Percentiles rank a stretch among this genome's conserved stretches.
phyloP scores from a whole-genome alignment of 2,888 invertebrate species.

The Harpalus rufipes region DNA sequence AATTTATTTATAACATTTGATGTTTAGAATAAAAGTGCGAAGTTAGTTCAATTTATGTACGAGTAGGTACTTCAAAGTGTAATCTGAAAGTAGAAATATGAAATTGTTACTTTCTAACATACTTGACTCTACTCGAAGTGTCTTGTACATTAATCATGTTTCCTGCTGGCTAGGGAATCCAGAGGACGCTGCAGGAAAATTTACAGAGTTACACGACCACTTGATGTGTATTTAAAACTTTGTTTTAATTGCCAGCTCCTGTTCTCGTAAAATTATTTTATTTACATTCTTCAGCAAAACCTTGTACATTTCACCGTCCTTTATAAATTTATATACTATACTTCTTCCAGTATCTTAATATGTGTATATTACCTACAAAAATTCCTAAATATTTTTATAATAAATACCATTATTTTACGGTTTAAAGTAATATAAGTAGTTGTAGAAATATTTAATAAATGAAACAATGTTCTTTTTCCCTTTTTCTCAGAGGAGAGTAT shows the following conservation, averaged over 20 bases:
- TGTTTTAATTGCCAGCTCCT: slow-evolving; percentile 25
- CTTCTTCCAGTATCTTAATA: too few species aligned
- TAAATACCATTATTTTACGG: too few species aligned
- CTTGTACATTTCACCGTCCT: not conserved
- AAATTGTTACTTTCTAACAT: not conserved
- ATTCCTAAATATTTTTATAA: too few species aligned
- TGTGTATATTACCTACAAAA: too few species aligned
- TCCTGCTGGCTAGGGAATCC: slow-evolving; percentile 15
- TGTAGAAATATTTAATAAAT: too few species aligned
- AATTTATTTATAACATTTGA: too few species aligned
- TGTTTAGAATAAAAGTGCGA: too few species aligned
- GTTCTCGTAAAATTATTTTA: slow-evolving; percentile 24
- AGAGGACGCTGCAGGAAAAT: slow-evolving; percentile 8
- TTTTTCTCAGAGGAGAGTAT: too few species aligned
- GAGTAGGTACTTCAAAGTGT: not conserved
- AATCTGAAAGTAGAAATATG: not conserved
- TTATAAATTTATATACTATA: too few species aligned
- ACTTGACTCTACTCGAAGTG: slow-evolving; percentile 17
- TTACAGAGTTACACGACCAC: slow-evolving; percentile 19
- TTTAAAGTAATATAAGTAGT: too few species aligned
- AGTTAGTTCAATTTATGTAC: too few species aligned
- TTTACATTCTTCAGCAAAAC: slow-evolving; percentile 23
- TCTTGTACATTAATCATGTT: slow-evolving; percentile 33
- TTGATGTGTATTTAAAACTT: slow-evolving; percentile 32
- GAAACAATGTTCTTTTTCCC: too few species aligned